Conservation (phyloP, 1,140 invertebrate genomes). For the Papilio polytes region DNA sequence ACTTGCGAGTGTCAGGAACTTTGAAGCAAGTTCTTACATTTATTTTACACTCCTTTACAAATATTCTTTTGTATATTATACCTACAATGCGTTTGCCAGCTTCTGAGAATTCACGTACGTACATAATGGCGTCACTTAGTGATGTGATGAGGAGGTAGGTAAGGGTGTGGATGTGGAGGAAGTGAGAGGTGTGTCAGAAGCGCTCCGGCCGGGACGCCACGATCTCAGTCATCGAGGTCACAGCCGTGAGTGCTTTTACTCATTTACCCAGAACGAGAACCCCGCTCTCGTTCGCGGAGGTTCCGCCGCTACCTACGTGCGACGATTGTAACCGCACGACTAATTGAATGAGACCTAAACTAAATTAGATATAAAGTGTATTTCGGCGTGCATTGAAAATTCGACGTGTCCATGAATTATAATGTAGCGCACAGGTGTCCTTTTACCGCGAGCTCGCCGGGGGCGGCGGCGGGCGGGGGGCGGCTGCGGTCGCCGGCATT, state of each 20-base stretch:
- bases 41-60: background rate
- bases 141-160: background rate
- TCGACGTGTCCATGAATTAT: conserved; percentile 39
- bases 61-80: background rate
- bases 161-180: background rate
- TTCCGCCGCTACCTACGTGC: background rate
- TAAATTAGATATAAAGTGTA: conserved; percentile 35
- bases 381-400: conserved; percentile 39
- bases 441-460: conserved; percentile 25
- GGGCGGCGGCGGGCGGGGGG: background rate
- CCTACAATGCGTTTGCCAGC: background rate
- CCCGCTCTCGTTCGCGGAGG: background rate
- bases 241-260: conserved; percentile 19
- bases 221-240: background rate
- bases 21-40: background rate
- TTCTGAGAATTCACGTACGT: background rate
- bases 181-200: conserved; percentile 1
- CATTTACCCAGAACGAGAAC: conserved; percentile 12
- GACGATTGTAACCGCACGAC: background rate
- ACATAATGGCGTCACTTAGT: background rate
- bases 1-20: background rate
- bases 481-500: conserved; percentile 20
- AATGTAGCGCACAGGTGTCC: conserved; percentile 39
- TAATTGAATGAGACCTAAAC: conserved; percentile 32
- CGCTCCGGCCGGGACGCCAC: background rate